Percentiles rank a stretch among this genome's conserved stretches.
phyloP scores from a whole-genome alignment of 2,888 invertebrate genomes.

The Hedya salicella region DNA sequence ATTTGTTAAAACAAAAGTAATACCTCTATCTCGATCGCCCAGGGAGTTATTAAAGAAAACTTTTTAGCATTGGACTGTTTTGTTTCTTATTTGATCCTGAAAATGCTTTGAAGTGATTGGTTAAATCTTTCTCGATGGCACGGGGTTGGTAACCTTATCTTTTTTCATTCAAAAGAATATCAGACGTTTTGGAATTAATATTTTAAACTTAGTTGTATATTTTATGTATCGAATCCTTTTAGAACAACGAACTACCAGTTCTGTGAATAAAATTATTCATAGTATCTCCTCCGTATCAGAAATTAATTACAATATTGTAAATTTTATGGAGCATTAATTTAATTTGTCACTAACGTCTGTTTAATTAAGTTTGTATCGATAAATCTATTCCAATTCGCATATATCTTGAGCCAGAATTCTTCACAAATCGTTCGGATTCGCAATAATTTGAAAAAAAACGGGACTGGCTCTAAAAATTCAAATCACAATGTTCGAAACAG shows the following conservation, averaged over 20 bases:
- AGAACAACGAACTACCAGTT: neutral
- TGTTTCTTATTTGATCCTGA: conserved; percentile 5
- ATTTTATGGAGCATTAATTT: conserved; percentile 18
- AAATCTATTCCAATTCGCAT: conserved; percentile 22
- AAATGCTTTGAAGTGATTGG: conserved; percentile 21
- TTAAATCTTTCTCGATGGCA: conserved; percentile 1
- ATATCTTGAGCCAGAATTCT: conserved; percentile 23
- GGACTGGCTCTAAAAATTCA: conserved; percentile 59
- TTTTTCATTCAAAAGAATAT: neutral
- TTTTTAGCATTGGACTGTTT: conserved; percentile 15
- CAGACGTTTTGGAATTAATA: neutral
- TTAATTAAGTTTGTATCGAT: conserved; percentile 23
- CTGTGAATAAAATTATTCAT: neutral
- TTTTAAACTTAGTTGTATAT: neutral
- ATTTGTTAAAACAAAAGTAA: conserved; percentile 80
- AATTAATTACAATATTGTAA: conserved; percentile 17
- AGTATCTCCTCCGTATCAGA: neutral
- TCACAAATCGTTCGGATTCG: conserved; percentile 19
- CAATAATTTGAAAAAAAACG: conserved; percentile 30
- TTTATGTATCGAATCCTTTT: neutral
- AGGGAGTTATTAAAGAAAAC: conserved; percentile 48
- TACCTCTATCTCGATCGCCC: conserved; percentile 62
- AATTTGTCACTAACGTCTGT: conserved; percentile 32
- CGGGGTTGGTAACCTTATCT: neutral
- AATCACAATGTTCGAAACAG: conserved; percentile 57